phyloP scores from a whole-genome alignment of 2,797 vertebrate species.

The Delichon dasypus region DNA sequence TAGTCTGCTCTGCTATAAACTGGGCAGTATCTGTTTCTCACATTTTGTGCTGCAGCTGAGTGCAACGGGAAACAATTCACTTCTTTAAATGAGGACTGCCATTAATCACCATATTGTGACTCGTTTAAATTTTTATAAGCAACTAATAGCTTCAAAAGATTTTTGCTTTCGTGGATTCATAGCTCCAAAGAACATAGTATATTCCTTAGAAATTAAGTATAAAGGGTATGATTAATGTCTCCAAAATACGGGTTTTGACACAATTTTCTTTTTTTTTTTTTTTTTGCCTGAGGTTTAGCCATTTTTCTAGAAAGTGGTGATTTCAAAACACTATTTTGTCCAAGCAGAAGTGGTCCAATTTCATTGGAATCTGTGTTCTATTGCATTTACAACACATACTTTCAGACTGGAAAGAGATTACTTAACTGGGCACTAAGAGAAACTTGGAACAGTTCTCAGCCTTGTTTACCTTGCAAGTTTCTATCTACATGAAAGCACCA shows the following conservation, averaged over 20 bases:
- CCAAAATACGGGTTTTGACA: neutral
- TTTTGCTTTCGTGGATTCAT: neutral
- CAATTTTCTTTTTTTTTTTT: neutral
- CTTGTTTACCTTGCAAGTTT: neutral
- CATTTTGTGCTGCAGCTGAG: neutral
- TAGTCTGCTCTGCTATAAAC: neutral
- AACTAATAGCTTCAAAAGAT: neutral
- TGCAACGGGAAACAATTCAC: neutral
- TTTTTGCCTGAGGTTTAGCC: neutral
- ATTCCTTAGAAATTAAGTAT: neutral
- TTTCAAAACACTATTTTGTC: neutral
- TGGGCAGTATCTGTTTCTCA: neutral
- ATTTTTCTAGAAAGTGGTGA: neutral
- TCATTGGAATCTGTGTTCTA: neutral
- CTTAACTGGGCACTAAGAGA: neutral
- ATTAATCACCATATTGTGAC: neutral
- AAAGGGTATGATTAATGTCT: neutral
- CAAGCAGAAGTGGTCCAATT: neutral
- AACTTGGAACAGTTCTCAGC: neutral
- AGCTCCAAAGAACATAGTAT: neutral
- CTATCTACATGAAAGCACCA: neutral
- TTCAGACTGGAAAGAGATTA: neutral
- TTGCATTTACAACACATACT: neutral
- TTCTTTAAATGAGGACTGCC: neutral
- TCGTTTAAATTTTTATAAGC: neutral